Conservation (phyloP, 2,797 vertebrate species). For the Tenualosa ilisha region DNA sequence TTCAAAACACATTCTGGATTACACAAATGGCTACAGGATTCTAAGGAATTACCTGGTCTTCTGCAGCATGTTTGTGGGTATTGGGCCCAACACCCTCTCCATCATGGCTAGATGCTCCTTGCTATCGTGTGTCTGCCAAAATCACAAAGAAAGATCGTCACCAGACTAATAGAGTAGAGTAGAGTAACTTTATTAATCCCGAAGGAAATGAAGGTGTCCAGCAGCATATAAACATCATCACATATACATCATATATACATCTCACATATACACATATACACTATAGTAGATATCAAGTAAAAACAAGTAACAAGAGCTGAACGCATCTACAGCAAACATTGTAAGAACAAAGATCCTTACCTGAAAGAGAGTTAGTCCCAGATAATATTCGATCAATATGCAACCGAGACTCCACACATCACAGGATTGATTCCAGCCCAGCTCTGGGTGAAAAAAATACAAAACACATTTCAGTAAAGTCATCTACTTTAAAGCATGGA, state of each 20-base stretch:
- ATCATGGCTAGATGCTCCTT: slow-evolving; percentile 98
- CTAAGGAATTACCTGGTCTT: slow-evolving; percentile 78
- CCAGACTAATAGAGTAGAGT: not conserved
- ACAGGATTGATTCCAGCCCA: slow-evolving; percentile 87
- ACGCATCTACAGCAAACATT: not conserved
- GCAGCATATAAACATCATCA: too few species aligned
- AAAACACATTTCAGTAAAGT: not conserved
- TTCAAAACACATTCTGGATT: not conserved
- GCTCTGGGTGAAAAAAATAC: slow-evolving; percentile 67
- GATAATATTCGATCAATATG: slow-evolving; percentile 87
- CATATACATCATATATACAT: too few species aligned
- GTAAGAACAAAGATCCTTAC: slow-evolving; percentile 58
- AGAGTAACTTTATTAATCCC: too few species aligned
- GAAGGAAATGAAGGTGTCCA: too few species aligned
- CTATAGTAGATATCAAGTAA: too few species aligned
- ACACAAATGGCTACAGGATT: not conserved
- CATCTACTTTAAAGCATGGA: not conserved
- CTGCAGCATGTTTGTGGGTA: slow-evolving; percentile 81
- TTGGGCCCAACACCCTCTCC: slow-evolving; percentile 89
- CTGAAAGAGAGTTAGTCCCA: slow-evolving; percentile 89
- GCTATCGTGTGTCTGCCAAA: slow-evolving; percentile 82
- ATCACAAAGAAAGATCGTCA: not conserved
- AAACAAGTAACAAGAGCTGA: not conserved
- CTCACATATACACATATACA: too few species aligned
- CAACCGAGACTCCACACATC: slow-evolving; percentile 90